phyloP scores from a whole-genome alignment of 1,140 invertebrate genomes.

The Drosophila littoralis region DNA sequence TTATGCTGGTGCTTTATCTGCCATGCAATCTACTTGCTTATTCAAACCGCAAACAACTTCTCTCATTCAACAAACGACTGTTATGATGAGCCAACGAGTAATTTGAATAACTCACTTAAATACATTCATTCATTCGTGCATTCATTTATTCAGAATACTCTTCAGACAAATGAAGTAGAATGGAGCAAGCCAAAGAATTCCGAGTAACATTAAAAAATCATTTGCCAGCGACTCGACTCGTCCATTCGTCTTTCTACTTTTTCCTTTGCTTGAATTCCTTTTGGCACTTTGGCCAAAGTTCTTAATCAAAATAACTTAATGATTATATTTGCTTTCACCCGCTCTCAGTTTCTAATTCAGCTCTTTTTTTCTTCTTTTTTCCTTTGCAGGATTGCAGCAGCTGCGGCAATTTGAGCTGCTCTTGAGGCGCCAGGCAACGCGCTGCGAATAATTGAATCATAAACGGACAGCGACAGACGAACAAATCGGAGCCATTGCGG shows the following conservation, averaged over 20 bases:
- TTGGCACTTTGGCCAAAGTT: constrained; percentile 60
- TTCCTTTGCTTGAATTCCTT: constrained; percentile 31
- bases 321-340: constrained; percentile 74
- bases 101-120: constrained; percentile 15
- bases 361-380: constrained; percentile 4
- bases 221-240: constrained; percentile 13
- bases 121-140: constrained; percentile 1
- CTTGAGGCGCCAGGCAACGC: constrained; percentile 59
- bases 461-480: constrained; percentile 47
- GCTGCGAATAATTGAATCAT: constrained; percentile 80
- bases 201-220: constrained; percentile 37
- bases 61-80: constrained; percentile 2
- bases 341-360: constrained; percentile 45
- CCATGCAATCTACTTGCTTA: constrained; percentile 1
- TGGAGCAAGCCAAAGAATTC: neutral
- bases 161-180: neutral
- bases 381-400: constrained; percentile 50
- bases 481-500: constrained; percentile 38
- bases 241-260: neutral
- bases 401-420: constrained; percentile 72
- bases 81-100: constrained; percentile 9
- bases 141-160: constrained; percentile 1
- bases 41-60: constrained; percentile 5
- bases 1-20: neutral
- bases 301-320: constrained; percentile 83